Percentiles rank a stretch among this genome's conserved stretches.
These are phyloP conservation scores for Cettia cetti DNA, from an alignment of 2,113 vertebrate species.

Conservation along the genomic window DNA sequence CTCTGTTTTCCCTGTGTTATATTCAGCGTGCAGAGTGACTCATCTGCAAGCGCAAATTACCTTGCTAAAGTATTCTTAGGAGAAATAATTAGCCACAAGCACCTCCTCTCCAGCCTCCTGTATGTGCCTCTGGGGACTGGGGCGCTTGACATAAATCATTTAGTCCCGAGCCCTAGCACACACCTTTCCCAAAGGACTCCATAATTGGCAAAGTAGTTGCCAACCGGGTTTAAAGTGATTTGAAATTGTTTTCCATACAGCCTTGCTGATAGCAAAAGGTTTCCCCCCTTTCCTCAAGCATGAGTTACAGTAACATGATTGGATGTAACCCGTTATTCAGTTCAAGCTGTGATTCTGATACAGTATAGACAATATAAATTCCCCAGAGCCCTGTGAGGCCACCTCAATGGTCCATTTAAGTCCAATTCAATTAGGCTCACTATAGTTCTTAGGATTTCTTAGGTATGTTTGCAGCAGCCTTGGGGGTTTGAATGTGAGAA, in stretches of 20 bases:
- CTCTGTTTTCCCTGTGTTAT: conserved; percentile 62
- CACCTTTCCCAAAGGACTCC: conserved; percentile 78
- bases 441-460: conserved; percentile 81
- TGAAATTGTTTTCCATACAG: conserved; percentile 84
- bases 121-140: conserved; percentile 68
- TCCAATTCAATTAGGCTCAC: conserved; percentile 85
- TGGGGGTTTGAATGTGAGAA: conserved; percentile 80
- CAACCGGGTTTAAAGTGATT: conserved; percentile 83
- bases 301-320: conserved; percentile 85
- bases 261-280: conserved; percentile 82
- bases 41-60: conserved; percentile 81
- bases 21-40: conserved; percentile 66
- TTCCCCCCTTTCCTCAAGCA: conserved; percentile 79
- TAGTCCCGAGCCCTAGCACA: conserved; percentile 75
- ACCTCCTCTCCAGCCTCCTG: conserved; percentile 73
- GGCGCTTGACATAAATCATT: conserved; percentile 83
- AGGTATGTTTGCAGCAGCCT: conserved; percentile 80
- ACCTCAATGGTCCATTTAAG: conserved; percentile 84
- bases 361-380: conserved; percentile 83
- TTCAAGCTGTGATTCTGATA: conserved; percentile 86
- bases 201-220: conserved; percentile 85
- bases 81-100: conserved; percentile 81
- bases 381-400: conserved; percentile 76
- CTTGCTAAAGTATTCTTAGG: conserved; percentile 80
- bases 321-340: conserved; percentile 82